phyloP scores from a whole-genome alignment of 2,113 vertebrate species.

The Campylomormyrus tamandua region DNA sequence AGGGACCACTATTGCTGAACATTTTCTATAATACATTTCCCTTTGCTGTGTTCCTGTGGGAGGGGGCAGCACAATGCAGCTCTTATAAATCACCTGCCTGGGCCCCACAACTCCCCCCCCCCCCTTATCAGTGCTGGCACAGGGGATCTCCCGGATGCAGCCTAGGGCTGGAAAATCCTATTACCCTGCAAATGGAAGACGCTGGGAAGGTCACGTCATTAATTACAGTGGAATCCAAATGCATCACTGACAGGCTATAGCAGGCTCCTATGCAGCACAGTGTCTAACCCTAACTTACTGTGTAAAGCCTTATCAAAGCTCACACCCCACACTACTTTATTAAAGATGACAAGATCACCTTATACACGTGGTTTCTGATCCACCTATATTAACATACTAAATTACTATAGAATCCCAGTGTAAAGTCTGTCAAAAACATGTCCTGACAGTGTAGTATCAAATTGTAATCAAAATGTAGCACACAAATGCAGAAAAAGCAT shows the following conservation, averaged over 20 bases:
- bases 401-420: not conserved
- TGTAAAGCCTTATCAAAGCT: not conserved
- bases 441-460: not conserved
- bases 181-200: constrained; percentile 23
- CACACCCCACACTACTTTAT: not conserved
- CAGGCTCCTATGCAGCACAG: not conserved
- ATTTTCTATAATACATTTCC: constrained; percentile 16
- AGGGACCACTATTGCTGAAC: not conserved
- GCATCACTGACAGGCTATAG: not conserved
- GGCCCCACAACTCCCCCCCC: not conserved
- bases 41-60: constrained; percentile 20
- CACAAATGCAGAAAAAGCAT: not conserved
- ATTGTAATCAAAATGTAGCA: not conserved
- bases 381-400: not conserved
- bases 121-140: constrained; percentile 20
- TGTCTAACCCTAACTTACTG: not conserved
- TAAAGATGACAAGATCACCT: not conserved
- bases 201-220: constrained; percentile 24
- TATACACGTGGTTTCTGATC: not conserved
- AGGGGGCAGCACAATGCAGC: constrained; percentile 15
- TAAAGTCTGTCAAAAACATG: not conserved
- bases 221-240: constrained; percentile 20
- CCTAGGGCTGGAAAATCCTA: constrained; percentile 28
- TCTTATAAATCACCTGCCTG: constrained; percentile 26
- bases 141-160: constrained; percentile 8